Conservation (phyloP, 2,797 vertebrate species). For the Siniperca undulata region DNA sequence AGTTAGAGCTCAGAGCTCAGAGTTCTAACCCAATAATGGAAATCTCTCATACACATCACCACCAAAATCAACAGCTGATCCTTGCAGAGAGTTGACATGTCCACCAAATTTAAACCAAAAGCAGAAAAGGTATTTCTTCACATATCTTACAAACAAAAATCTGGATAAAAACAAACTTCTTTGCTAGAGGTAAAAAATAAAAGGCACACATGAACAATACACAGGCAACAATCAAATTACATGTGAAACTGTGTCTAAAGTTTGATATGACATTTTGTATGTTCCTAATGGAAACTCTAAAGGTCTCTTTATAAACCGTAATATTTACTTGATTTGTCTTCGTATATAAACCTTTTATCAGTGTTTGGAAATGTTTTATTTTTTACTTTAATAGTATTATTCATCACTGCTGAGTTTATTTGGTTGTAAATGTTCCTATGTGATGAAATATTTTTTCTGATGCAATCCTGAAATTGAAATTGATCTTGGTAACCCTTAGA, state of each 20-base stretch:
- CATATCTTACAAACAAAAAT: not conserved
- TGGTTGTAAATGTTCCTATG: not conserved
- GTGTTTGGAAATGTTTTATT: not conserved
- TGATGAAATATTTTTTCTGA: constrained; percentile 32
- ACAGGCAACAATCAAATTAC: not conserved
- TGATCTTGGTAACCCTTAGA: not conserved
- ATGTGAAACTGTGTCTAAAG: not conserved
- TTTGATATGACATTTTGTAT: not conserved
- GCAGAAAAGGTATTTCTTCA: not conserved
- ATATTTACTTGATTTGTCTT: not conserved
- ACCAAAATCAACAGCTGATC: not conserved
- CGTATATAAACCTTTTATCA: not conserved
- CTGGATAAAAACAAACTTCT: not conserved
- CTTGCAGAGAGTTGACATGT: not conserved
- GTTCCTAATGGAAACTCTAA: not conserved
- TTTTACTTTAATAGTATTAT: not conserved
- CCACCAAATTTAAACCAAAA: not conserved
- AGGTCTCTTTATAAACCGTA: not conserved
- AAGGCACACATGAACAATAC: not conserved
- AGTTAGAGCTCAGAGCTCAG: not conserved
- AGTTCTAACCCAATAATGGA: not conserved
- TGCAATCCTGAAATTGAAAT: constrained; percentile 13
- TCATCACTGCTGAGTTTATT: not conserved
- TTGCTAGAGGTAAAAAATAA: not conserved
- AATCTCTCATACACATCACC: too few relatives aligned